Conservation (phyloP, 1,140 invertebrate species). For the Drosophila santomea region DNA sequence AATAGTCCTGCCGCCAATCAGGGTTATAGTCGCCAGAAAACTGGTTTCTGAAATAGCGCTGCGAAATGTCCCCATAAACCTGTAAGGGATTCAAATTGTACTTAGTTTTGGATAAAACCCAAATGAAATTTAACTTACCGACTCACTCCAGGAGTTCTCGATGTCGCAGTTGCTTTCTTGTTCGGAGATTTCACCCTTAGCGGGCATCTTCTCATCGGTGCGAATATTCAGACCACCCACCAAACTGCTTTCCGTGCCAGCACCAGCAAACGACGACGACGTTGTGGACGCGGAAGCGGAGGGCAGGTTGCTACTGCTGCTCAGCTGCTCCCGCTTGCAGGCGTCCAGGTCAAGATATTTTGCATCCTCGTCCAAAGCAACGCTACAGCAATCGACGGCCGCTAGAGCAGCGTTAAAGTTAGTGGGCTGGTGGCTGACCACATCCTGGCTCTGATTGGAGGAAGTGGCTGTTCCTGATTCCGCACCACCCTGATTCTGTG, state of each 20-base stretch:
- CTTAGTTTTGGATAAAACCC: not conserved
- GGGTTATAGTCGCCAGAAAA: constrained; percentile 72
- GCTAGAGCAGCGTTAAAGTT: constrained; percentile 71
- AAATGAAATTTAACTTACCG: constrained; percentile 63
- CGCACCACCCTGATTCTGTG: constrained; percentile 9
- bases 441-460: constrained; percentile 37
- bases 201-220: constrained; percentile 93
- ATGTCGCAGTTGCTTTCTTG: constrained; percentile 93
- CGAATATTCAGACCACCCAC: constrained; percentile 88
- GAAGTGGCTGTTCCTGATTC: constrained; percentile 29
- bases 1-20: constrained; percentile 80
- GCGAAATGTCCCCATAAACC: constrained; percentile 80
- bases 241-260: constrained; percentile 74
- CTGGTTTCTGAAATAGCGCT: constrained; percentile 75
- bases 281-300: constrained; percentile 69
- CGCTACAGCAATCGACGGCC: constrained; percentile 69
- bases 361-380: constrained; percentile 63
- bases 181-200: constrained; percentile 91
- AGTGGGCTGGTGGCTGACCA: constrained; percentile 61
- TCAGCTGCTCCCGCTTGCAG: constrained; percentile 79
- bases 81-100: constrained; percentile 1
- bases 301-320: constrained; percentile 65
- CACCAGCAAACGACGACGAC: constrained; percentile 75
- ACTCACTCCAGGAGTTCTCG: constrained; percentile 88
- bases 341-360: constrained; percentile 81